These are phyloP conservation scores for Caracal caracal DNA, from an alignment of 2,113 vertebrate genomes.

Conservation along the genomic window DNA sequence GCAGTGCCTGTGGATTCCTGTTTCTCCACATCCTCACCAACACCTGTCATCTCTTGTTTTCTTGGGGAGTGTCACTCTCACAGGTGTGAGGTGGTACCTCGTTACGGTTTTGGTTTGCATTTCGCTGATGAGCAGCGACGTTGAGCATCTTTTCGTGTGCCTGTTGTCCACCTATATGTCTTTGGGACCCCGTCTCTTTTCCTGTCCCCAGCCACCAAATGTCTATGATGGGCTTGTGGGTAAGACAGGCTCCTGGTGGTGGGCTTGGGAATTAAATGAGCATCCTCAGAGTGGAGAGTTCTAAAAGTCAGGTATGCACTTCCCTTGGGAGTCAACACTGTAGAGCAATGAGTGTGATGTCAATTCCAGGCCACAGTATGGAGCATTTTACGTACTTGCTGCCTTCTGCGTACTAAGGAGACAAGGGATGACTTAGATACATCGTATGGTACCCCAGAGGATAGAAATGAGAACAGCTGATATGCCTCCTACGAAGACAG, in stretches of 20 bases:
- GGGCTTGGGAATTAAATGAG: fast-evolving
- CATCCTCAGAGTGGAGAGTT: fast-evolving
- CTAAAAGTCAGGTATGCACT: too few relatives aligned
- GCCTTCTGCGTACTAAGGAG: too few relatives aligned
- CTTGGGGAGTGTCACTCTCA: not conserved
- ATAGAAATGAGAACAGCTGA: too few relatives aligned
- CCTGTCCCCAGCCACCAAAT: not conserved
- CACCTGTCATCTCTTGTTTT: not conserved
- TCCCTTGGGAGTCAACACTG: not conserved
- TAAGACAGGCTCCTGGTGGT: not conserved
- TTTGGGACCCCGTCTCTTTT: not conserved
- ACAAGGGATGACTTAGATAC: not conserved
- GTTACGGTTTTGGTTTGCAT: not conserved
- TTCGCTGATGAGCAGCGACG: not conserved
- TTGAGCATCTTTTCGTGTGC: not conserved
- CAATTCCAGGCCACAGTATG: not conserved
- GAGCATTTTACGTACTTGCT: not conserved
- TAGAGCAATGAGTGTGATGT: not conserved
- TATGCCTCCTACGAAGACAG: not conserved
- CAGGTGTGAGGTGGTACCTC: not conserved
- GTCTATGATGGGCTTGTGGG: fast-evolving
- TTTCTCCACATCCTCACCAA: not conserved
- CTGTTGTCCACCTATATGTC: fast-evolving
- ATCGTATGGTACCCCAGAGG: not conserved
- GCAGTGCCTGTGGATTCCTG: fast-evolving